phyloP scores from a whole-genome alignment of 2,113 vertebrate genomes.

The Aleadryas rufinucha region DNA sequence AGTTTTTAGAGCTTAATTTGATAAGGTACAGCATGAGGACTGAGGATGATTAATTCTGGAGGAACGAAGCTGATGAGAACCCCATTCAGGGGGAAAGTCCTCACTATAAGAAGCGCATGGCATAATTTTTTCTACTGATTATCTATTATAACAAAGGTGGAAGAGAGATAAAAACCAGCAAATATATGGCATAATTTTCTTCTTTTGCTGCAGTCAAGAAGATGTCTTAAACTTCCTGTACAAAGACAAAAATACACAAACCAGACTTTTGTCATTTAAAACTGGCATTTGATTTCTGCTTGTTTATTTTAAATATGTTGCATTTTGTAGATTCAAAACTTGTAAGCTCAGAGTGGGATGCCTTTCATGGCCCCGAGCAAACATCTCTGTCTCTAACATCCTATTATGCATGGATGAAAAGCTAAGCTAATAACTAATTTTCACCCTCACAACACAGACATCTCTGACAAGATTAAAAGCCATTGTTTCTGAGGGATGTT shows the following conservation, averaged over 20 bases:
- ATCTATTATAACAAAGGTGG: background rate
- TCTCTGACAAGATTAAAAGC: slow-evolving; percentile 32
- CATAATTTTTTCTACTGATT: background rate
- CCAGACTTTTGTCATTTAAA: slow-evolving; percentile 13
- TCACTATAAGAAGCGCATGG: background rate
- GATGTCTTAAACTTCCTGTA: background rate
- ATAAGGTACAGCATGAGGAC: background rate
- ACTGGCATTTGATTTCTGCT: background rate
- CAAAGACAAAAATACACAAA: background rate
- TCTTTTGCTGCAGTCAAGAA: background rate
- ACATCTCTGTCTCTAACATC: slow-evolving; percentile 49
- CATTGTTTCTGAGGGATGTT: slow-evolving; percentile 42
- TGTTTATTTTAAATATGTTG: slow-evolving; percentile 43
- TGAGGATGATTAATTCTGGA: background rate
- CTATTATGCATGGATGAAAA: slow-evolving; percentile 56
- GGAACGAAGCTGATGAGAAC: background rate
- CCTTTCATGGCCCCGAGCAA: slow-evolving; percentile 35
- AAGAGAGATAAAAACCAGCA: background rate
- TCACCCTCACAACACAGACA: slow-evolving; percentile 29
- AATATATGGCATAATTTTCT: background rate
- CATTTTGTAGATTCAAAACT: slow-evolving; percentile 45
- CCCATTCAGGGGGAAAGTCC: background rate
- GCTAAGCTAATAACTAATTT: slow-evolving; percentile 63
- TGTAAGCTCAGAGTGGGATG: background rate
- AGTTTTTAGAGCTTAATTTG: background rate